Conservation (phyloP, 2,888 invertebrate species). For the Neria commutata region DNA sequence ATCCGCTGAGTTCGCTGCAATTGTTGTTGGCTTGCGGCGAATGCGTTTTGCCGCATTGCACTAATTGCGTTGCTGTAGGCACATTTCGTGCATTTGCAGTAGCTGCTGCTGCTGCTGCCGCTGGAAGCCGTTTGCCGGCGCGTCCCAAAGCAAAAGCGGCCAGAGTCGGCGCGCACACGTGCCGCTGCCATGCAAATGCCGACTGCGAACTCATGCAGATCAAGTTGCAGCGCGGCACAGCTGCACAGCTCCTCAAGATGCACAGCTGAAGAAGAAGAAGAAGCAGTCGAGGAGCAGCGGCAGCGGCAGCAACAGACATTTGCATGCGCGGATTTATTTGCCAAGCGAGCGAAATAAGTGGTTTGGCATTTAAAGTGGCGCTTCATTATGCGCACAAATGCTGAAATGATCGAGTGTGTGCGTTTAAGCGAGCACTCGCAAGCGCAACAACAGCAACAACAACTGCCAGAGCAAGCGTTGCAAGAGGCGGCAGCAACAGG, state of each 20-base stretch:
- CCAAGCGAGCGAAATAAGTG: conserved; percentile 27
- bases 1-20: no score
- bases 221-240: not conserved
- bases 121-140: not conserved
- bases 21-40: no score
- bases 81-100: not conserved
- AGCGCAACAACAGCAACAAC: conserved; percentile 26
- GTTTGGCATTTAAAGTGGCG: conserved; percentile 42
- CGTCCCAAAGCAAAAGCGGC: not conserved
- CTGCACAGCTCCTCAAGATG: not conserved
- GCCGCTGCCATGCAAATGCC: not conserved
- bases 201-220: no score
- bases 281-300: no score
- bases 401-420: conserved; percentile 38
- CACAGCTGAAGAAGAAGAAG: not conserved
- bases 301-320: conserved; percentile 6
- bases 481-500: not conserved
- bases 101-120: not conserved
- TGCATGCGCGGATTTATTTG: conserved; percentile 28
- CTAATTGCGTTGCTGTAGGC: conserved; percentile 14
- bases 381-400: conserved; percentile 43
- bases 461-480: not conserved
- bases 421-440: conserved; percentile 31
- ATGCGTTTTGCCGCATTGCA: not conserved
- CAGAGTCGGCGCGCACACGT: not conserved